phyloP scores from a whole-genome alignment of 92 coral and sea anemone species.

The Pocillopora grandis region DNA sequence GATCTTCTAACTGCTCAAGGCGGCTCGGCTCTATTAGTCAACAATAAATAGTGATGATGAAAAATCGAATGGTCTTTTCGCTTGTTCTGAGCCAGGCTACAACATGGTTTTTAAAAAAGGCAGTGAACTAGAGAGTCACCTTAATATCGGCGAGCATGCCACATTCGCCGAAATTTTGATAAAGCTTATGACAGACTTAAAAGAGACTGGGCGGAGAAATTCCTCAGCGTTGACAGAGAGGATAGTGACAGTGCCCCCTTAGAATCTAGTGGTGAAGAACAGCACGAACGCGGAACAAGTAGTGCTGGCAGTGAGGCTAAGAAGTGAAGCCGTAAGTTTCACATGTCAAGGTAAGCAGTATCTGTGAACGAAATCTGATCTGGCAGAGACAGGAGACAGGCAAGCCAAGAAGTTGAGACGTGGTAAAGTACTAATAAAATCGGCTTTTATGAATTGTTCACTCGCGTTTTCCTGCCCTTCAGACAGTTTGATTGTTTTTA shows the following conservation, averaged over 20 bases:
- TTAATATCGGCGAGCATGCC: constrained; percentile 51
- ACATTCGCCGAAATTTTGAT: not conserved
- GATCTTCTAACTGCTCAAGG: too few species aligned
- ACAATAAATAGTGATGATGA: not conserved
- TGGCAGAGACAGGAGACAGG: not conserved
- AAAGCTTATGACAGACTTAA: constrained; percentile 46
- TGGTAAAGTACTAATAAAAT: too few species aligned
- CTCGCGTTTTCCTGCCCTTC: too few species aligned
- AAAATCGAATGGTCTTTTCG: constrained; percentile 38
- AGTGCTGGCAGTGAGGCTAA: not conserved
- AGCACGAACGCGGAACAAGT: not conserved
- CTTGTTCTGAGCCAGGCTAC: constrained; percentile 51
- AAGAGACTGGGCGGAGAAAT: constrained; percentile 57
- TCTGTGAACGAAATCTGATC: constrained; percentile 26
- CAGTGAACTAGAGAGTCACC: constrained; percentile 49
- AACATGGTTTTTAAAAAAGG: constrained; percentile 32
- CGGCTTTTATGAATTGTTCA: too few species aligned
- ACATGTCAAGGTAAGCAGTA: constrained; percentile 30
- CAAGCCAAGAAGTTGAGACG: too few species aligned
- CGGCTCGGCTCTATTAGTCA: too few species aligned
- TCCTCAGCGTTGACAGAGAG: constrained; percentile 36
- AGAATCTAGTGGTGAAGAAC: constrained; percentile 12
- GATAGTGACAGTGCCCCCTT: constrained; percentile 18
- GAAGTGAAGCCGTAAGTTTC: constrained; percentile 27
- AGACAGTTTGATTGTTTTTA: too few species aligned